Percentiles rank a stretch among this genome's conserved stretches.
These are phyloP conservation scores for Drosophila busckii DNA, from an alignment of 1,140 invertebrate genomes.

Conservation along the genomic window DNA sequence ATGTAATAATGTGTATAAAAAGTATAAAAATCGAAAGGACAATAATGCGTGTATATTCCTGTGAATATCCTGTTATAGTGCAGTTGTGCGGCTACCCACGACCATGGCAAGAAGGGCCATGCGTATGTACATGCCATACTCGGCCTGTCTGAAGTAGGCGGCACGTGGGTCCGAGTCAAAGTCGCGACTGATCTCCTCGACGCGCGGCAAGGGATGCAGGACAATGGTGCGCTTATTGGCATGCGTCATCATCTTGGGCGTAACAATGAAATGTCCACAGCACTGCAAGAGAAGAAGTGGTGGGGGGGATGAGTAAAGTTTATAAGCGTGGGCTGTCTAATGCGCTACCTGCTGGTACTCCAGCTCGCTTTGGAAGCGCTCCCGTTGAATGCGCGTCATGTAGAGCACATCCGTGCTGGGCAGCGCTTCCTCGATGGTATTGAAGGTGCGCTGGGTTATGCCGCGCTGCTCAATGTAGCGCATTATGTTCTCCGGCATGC, in stretches of 20 bases:
- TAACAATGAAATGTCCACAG: conserved; percentile 93
- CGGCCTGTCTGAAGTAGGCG: conserved; percentile 98
- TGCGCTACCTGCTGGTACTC: conserved; percentile 91
- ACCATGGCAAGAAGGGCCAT: conserved; percentile 98
- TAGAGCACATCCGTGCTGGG: conserved; percentile 97
- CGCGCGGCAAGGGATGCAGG: conserved; percentile 97
- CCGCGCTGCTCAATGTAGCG: conserved; percentile 89
- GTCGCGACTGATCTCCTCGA: conserved; percentile 95
- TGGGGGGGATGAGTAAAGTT: neutral
- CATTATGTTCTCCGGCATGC: conserved; percentile 93
- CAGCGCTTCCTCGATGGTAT: conserved; percentile 89
- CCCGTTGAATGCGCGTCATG: conserved; percentile 98
- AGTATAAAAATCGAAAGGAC: too few species aligned
- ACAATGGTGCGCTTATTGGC: conserved; percentile 97
- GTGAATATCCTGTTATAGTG: too few species aligned
- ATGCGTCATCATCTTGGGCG: conserved; percentile 95
- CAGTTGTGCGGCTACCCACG: conserved; percentile 81
- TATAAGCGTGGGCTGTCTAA: neutral
- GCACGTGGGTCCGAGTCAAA: conserved; percentile 97
- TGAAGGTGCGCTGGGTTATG: conserved; percentile 87
- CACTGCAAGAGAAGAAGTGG: conserved; percentile 79
- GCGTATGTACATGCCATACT: conserved; percentile 98
- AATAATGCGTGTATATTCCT: too few species aligned
- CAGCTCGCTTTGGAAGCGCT: conserved; percentile 90
- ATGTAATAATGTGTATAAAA: too few species aligned